phyloP scores from a whole-genome alignment of 2,797 vertebrate genomes.

The Lepilemur ruficaudatus region DNA sequence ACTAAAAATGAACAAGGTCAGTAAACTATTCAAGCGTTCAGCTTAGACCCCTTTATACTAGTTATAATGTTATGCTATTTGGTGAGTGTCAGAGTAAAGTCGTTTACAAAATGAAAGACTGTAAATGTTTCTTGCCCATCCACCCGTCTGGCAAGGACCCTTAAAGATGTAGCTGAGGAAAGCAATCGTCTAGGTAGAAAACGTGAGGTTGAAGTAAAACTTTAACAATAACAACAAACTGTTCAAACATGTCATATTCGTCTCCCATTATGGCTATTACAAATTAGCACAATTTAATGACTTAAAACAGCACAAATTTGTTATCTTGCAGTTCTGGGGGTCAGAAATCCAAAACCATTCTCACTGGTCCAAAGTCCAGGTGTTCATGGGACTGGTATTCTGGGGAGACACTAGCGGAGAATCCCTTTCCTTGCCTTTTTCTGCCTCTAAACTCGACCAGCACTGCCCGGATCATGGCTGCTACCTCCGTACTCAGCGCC shows the following conservation, averaged over 20 bases:
- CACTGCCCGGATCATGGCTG: neutral
- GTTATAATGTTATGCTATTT: neutral
- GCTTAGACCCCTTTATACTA: neutral
- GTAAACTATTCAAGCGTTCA: neutral
- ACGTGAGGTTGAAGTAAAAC: neutral
- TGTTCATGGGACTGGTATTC: neutral
- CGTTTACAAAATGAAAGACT: neutral
- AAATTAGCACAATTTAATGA: neutral
- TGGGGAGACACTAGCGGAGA: neutral
- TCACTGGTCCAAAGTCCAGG: neutral
- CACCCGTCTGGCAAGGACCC: neutral
- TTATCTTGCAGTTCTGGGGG: neutral
- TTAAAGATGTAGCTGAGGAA: neutral
- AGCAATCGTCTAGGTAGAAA: neutral
- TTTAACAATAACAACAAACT: neutral
- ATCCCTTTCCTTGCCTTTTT: too few species aligned
- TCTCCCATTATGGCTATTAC: neutral
- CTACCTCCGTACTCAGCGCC: neutral
- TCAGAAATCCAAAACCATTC: neutral
- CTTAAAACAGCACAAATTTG: neutral
- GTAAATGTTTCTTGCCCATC: neutral
- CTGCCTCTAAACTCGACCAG: fast-evolving
- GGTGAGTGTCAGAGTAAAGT: neutral
- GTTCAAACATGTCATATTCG: neutral
- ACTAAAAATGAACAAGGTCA: neutral